These are phyloP conservation scores for Aricia artaxerxes DNA, from an alignment of 2,888 invertebrate species.

Conservation along the genomic window DNA sequence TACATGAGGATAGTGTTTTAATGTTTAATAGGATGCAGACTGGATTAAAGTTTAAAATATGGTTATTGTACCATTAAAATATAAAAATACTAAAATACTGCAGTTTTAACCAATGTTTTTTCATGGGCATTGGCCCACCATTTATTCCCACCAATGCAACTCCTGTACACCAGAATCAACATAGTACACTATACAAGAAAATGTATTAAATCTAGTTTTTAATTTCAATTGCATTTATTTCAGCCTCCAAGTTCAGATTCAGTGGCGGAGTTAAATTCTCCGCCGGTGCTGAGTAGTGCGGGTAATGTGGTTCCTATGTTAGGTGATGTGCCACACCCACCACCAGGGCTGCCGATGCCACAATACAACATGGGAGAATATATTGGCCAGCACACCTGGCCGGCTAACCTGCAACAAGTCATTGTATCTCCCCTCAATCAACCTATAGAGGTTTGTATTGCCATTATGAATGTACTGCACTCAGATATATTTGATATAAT, in stretches of 20 bases:
- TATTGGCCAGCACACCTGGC: conserved; percentile 71
- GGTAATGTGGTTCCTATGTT: conserved; percentile 63
- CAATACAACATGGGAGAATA: conserved; percentile 74
- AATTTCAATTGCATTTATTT: conserved; percentile 43
- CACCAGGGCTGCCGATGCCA: conserved; percentile 71
- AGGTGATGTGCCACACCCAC: conserved; percentile 68
- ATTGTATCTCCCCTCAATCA: conserved; percentile 70
- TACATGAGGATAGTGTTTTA: too few relatives aligned
- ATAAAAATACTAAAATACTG: too few relatives aligned
- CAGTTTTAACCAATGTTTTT: too few relatives aligned
- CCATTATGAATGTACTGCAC: neutral
- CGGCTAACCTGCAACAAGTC: conserved; percentile 56
- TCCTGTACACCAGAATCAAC: too few relatives aligned
- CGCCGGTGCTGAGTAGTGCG: conserved; percentile 60
- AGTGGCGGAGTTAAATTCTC: conserved; percentile 65
- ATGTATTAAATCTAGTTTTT: neutral
- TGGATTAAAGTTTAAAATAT: too few relatives aligned
- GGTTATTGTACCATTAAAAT: too few relatives aligned
- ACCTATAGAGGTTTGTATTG: conserved; percentile 72
- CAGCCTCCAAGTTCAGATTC: conserved; percentile 66
- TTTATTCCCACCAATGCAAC: too few relatives aligned
- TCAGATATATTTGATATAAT: too few relatives aligned
- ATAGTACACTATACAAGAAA: too few relatives aligned
- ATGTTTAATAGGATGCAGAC: too few relatives aligned
- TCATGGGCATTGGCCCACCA: too few relatives aligned